phyloP scores from a whole-genome alignment of 2,113 vertebrate species.

The Strigops habroptila region DNA sequence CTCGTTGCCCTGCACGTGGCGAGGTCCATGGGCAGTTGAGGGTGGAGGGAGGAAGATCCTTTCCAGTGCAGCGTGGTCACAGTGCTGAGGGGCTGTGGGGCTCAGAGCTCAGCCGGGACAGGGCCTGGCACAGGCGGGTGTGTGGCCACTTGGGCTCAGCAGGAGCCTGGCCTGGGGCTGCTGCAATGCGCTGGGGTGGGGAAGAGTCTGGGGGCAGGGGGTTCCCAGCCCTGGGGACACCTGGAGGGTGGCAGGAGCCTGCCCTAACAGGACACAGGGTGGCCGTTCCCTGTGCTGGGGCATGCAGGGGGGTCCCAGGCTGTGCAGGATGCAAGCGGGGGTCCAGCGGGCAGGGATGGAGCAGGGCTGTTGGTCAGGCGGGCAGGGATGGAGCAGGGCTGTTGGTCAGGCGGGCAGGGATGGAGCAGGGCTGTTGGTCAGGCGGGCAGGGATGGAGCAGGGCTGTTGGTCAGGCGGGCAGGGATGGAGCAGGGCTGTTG shows the following conservation, averaged over 20 bases:
- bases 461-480: rapidly evolving
- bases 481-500: neutral
- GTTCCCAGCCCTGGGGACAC: neutral
- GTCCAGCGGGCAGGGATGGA: rapidly evolving
- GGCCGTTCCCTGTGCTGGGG: neutral
- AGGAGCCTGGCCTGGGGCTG: neutral
- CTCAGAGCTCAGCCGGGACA: neutral
- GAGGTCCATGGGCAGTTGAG: rapidly evolving
- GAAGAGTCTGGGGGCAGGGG: too few species aligned
- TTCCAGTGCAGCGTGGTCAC: neutral
- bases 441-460: neutral
- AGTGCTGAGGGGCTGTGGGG: neutral
- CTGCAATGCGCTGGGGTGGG: neutral
- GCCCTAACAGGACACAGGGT: neutral
- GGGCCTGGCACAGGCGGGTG: neutral
- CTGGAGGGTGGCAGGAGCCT: neutral
- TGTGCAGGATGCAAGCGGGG: rapidly evolving
- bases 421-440: neutral
- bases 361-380: neutral
- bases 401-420: neutral
- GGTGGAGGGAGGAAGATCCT: neutral
- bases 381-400: neutral
- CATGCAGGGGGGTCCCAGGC: rapidly evolving
- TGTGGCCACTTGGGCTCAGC: too few species aligned
- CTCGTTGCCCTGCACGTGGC: rapidly evolving